Conservation (phyloP, 2,888 invertebrate genomes). For the Gortyna flavago region DNA sequence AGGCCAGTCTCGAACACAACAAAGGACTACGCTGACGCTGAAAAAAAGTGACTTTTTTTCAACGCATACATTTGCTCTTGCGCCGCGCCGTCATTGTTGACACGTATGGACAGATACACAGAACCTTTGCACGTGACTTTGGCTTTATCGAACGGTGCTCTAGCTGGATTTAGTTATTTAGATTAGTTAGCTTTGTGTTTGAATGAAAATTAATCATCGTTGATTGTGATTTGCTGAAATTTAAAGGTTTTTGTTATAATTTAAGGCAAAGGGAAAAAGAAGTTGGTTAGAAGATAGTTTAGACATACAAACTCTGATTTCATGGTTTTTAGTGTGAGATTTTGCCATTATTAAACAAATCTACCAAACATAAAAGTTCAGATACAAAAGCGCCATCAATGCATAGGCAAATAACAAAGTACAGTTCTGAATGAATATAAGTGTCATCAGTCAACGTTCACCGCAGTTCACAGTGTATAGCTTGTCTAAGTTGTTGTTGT, state of each 20-base stretch:
- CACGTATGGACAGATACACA: conserved; percentile 6
- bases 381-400: not conserved
- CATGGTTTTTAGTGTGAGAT: not conserved
- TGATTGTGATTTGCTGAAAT: not conserved
- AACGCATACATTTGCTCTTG: conserved; percentile 29
- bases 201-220: not conserved
- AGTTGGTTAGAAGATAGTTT: not conserved
- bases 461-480: conserved; percentile 23
- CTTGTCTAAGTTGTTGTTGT: conserved; percentile 64
- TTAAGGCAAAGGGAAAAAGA: not conserved
- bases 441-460: conserved; percentile 33
- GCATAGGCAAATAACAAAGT: not conserved
- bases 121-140: conserved; percentile 31
- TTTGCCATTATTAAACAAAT: not conserved
- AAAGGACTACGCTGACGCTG: conserved; percentile 47
- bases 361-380: not conserved
- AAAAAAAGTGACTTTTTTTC: conserved; percentile 30
- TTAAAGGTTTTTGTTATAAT: not conserved
- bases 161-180: conserved; percentile 33
- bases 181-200: conserved; percentile 5
- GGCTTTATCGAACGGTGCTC: conserved; percentile 30
- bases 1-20: conserved; percentile 43
- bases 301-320: not conserved
- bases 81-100: conserved; percentile 43
- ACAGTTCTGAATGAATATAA: not conserved